Percentiles rank a stretch among this genome's conserved stretches.
phyloP scores from a whole-genome alignment of 1,140 invertebrate species.

The Platyura marginata region DNA sequence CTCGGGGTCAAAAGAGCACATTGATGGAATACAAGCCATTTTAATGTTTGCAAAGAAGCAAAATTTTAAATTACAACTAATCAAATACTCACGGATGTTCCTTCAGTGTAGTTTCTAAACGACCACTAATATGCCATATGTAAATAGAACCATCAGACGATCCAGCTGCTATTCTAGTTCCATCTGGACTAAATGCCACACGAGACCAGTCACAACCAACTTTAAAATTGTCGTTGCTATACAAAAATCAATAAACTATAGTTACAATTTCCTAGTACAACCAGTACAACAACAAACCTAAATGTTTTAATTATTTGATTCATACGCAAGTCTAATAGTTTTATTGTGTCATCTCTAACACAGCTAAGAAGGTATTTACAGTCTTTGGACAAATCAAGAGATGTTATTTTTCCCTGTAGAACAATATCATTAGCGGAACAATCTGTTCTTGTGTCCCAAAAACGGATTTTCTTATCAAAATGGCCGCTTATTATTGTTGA shows the following conservation, averaged over 20 bases:
- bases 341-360: conserved; percentile 85
- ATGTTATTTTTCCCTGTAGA: conserved; percentile 86
- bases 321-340: conserved; percentile 84
- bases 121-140: conserved; percentile 72
- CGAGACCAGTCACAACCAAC: conserved; percentile 87
- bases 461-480: conserved; percentile 90
- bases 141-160: conserved; percentile 78
- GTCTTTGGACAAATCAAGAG: conserved; percentile 82
- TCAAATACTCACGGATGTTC: conserved; percentile 26
- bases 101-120: conserved; percentile 66
- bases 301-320: conserved; percentile 80
- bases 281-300: too few relatives aligned
- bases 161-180: conserved; percentile 72
- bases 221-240: conserved; percentile 86
- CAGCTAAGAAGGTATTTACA: conserved; percentile 76
- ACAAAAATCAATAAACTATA: too few relatives aligned
- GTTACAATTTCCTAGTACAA: too few relatives aligned
- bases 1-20: neutral
- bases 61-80: conserved; percentile 2
- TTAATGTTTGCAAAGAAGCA: conserved; percentile 1
- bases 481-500: conserved; percentile 91
- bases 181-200: conserved; percentile 82
- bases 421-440: conserved; percentile 64
- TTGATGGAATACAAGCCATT: too few relatives aligned
- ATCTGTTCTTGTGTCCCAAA: conserved; percentile 85